These are phyloP conservation scores for Sphenodon punctatus DNA, from an alignment of 2,797 vertebrate species.

Conservation along the genomic window DNA sequence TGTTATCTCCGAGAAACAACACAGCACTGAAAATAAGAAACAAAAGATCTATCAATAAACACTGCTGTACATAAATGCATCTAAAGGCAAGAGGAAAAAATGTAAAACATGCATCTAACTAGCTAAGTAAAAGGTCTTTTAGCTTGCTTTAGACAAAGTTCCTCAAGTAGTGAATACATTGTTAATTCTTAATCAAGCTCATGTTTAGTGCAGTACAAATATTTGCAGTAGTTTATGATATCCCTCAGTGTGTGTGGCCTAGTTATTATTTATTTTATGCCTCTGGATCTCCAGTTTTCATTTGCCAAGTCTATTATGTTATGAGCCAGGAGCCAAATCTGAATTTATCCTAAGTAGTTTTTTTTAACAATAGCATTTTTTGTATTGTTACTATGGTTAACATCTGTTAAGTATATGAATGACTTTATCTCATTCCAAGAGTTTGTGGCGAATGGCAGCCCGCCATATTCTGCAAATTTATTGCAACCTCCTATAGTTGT, in stretches of 20 bases:
- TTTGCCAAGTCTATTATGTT: slow-evolving; percentile 69
- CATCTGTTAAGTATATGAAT: slow-evolving; percentile 76
- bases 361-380: slow-evolving; percentile 59
- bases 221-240: slow-evolving; percentile 61
- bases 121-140: background rate
- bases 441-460: slow-evolving; percentile 66
- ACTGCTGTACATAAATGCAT: background rate
- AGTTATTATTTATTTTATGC: slow-evolving; percentile 41
- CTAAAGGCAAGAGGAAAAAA: background rate
- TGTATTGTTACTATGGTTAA: slow-evolving; percentile 57
- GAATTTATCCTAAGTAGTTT: slow-evolving; percentile 60
- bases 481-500: slow-evolving; percentile 62
- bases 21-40: slow-evolving; percentile 5
- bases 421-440: slow-evolving; percentile 75
- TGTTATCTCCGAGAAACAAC: background rate
- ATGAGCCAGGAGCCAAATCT: slow-evolving; percentile 55
- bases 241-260: slow-evolving; percentile 60
- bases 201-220: slow-evolving; percentile 45
- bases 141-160: slow-evolving; percentile 7
- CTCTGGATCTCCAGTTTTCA: slow-evolving; percentile 48
- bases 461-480: slow-evolving; percentile 59
- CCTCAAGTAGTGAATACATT: slow-evolving; percentile 23
- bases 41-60: background rate
- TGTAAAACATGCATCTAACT: background rate
- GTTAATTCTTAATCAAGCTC: slow-evolving; percentile 56